A percentile compares a stretch with the other conserved stretches of the same genome.
Evolutionary conservation across 2,888 invertebrate species (phyloP).

Genomic region (Drosophila flavopinicola): DNA sequence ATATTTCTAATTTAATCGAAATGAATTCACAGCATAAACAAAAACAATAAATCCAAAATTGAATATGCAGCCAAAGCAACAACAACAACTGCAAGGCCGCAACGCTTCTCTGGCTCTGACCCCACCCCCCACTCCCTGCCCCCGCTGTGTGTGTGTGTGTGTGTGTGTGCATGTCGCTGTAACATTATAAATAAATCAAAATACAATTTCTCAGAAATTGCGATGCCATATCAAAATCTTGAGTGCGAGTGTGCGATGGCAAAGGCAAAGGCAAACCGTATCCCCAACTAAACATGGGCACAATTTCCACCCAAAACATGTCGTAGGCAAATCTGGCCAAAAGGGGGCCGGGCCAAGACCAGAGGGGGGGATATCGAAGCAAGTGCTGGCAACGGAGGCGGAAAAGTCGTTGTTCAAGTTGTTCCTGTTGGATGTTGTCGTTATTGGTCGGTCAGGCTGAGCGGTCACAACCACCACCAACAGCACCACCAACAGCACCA

Average conservation of each 20-base stretch:
- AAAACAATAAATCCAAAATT: slow-evolving; percentile 62
- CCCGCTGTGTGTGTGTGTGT: neutral
- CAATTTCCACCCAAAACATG: slow-evolving; percentile 79
- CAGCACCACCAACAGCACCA: slow-evolving; percentile 2
- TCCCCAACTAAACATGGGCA: slow-evolving; percentile 50
- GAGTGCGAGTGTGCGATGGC: slow-evolving; percentile 42
- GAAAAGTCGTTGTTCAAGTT: slow-evolving; percentile 77
- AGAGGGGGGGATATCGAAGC: slow-evolving; percentile 12
- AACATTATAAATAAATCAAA: slow-evolving; percentile 83
- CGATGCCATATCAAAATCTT: slow-evolving; percentile 81
- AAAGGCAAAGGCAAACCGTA: neutral
- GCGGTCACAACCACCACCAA: slow-evolving; percentile 42
- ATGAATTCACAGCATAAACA: slow-evolving; percentile 55
- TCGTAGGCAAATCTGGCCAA: slow-evolving; percentile 56
- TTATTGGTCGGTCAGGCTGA: slow-evolving; percentile 64
- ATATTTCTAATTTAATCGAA: slow-evolving; percentile 82
- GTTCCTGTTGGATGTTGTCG: slow-evolving; percentile 60
- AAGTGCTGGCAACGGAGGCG: slow-evolving; percentile 63
- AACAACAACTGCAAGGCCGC: slow-evolving; percentile 26
- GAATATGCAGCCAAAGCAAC: slow-evolving; percentile 40
- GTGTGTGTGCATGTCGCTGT: slow-evolving; percentile 79
- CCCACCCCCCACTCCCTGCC: neutral
- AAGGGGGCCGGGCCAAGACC: slow-evolving; percentile 27
- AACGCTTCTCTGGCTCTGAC: slow-evolving; percentile 35
- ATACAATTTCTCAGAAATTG: slow-evolving; percentile 82